Evolutionary conservation across 2,888 invertebrate species (phyloP).

Genomic region (Helleia helle): DNA sequence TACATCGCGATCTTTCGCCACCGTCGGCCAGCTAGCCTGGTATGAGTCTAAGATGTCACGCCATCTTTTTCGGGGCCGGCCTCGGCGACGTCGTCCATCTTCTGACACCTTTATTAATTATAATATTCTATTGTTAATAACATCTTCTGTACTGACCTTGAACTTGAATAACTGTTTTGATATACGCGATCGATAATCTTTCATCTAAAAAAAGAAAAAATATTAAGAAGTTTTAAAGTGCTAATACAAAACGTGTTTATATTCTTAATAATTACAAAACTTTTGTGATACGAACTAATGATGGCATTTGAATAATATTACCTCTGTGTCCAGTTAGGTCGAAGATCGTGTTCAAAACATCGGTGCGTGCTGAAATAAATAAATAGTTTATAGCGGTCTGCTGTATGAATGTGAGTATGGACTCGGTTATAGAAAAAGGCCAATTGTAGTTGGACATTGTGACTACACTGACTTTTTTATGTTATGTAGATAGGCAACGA

Average conservation of each 20-base stretch:
- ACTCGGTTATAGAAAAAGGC: too few relatives aligned
- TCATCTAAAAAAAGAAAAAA: conserved; percentile 11
- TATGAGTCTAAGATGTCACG: too few relatives aligned
- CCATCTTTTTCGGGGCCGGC: too few relatives aligned
- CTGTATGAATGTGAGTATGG: too few relatives aligned
- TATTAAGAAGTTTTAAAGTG: not conserved
- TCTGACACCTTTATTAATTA: too few relatives aligned
- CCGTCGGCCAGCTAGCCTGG: too few relatives aligned
- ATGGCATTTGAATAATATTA: not conserved
- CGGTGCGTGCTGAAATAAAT: not conserved
- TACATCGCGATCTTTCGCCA: too few relatives aligned
- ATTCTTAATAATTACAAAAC: not conserved
- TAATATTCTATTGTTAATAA: not conserved
- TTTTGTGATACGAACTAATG: not conserved
- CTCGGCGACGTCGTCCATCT: too few relatives aligned
- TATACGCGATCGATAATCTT: conserved; percentile 1
- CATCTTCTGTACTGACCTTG: conserved; percentile 7
- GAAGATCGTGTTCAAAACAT: not conserved
- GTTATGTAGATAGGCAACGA: too few relatives aligned
- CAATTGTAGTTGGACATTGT: too few relatives aligned
- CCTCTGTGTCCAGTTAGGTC: conserved; percentile 2
- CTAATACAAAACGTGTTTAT: not conserved
- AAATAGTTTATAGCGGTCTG: not conserved
- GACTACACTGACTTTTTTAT: too few relatives aligned
- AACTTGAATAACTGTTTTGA: conserved; percentile 7